Conservation (phyloP, 2,797 vertebrate species). For the Sylvilagus floridanus region DNA sequence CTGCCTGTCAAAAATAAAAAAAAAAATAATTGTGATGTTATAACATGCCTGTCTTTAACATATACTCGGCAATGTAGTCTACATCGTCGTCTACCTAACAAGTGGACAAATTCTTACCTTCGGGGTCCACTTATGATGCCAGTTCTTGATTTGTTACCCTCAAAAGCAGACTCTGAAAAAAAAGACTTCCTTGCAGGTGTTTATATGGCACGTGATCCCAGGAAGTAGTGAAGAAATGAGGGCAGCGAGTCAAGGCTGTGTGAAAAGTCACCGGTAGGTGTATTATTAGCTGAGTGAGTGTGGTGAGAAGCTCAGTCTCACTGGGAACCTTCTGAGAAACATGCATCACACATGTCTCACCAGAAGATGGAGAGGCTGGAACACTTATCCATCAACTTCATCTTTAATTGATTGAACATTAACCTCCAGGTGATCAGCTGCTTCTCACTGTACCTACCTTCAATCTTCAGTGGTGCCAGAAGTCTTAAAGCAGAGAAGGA, state of each 20-base stretch:
- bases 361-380: neutral
- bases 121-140: neutral
- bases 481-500: neutral
- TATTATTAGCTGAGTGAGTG: no score
- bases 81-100: neutral
- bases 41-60: neutral
- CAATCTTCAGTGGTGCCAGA: neutral
- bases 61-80: no score
- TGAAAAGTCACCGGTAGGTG: neutral
- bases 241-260: neutral
- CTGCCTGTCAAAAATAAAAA: no score
- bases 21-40: neutral
- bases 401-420: neutral
- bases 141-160: neutral
- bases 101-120: neutral
- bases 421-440: neutral
- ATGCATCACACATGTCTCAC: neutral
- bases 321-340: neutral
- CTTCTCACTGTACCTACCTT: neutral
- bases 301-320: neutral
- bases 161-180: neutral
- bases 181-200: neutral
- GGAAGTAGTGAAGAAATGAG: neutral
- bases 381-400: neutral
- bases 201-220: neutral